Evolutionary conservation across 1,140 invertebrate species (phyloP).

Genomic region (Drosophila takahashii): DNA sequence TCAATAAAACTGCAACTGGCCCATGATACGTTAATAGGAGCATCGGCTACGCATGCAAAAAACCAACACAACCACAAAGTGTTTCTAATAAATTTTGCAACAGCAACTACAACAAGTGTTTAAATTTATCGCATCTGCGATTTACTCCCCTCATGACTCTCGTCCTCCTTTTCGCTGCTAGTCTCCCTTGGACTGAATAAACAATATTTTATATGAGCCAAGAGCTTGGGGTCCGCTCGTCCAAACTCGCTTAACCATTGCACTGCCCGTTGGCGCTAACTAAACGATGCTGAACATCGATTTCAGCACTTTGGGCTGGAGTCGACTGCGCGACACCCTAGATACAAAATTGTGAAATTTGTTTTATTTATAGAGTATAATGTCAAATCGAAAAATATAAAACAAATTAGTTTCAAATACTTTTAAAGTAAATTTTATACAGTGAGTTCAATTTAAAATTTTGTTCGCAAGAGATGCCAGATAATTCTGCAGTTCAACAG

Average conservation of each 20-base stretch:
- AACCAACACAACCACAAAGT: slow-evolving; percentile 75
- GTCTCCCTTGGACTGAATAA: slow-evolving; percentile 53
- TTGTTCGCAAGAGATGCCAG: too few species aligned
- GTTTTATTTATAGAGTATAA: too few species aligned
- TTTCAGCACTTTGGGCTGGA: neutral
- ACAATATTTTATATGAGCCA: slow-evolving; percentile 73
- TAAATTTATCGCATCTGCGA: slow-evolving; percentile 77
- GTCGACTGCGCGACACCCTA: slow-evolving; percentile 5
- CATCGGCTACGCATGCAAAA: slow-evolving; percentile 64
- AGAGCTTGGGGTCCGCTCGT: slow-evolving; percentile 50
- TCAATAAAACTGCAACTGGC: slow-evolving; percentile 65
- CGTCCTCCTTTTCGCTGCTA: neutral
- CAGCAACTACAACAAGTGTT: slow-evolving; percentile 80
- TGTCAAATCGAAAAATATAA: too few species aligned
- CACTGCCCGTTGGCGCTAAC: slow-evolving; percentile 64
- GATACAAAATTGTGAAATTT: neutral
- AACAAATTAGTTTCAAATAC: too few species aligned
- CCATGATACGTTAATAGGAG: slow-evolving; percentile 46
- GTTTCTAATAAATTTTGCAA: slow-evolving; percentile 79
- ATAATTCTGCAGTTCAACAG: too few species aligned
- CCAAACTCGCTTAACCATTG: slow-evolving; percentile 53
- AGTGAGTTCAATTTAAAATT: too few species aligned
- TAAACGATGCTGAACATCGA: slow-evolving; percentile 58
- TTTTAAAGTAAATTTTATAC: too few species aligned
- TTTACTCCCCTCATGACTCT: slow-evolving; percentile 31